These are phyloP conservation scores for Polypedilum vanderplanki DNA, from an alignment of 1,140 invertebrate species.

Conservation along the genomic window DNA sequence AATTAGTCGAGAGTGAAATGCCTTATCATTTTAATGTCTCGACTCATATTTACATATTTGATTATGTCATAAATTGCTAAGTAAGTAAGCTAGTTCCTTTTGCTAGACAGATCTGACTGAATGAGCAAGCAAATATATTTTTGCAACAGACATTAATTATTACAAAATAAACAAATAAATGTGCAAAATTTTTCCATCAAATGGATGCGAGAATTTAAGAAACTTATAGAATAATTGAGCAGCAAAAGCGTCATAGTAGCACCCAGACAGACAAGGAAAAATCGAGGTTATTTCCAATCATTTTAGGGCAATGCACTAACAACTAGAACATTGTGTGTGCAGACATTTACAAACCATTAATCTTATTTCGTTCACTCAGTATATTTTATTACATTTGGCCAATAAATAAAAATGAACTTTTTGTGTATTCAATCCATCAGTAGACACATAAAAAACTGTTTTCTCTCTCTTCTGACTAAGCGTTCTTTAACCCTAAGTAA, in stretches of 20 bases:
- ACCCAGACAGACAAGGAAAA: neutral
- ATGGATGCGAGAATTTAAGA: neutral
- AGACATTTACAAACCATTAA: slow-evolving; percentile 4
- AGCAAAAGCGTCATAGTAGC: too few relatives aligned
- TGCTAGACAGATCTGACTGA: too few relatives aligned
- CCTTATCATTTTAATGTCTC: too few relatives aligned
- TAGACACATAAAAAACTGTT: neutral
- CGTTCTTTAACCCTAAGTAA: neutral
- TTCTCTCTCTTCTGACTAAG: neutral
- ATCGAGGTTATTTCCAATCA: neutral
- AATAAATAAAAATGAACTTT: slow-evolving; percentile 18
- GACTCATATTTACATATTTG: too few relatives aligned
- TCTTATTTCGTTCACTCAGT: slow-evolving; percentile 2
- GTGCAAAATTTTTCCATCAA: neutral
- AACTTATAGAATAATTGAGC: neutral
- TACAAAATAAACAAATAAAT: neutral
- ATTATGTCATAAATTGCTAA: too few relatives aligned
- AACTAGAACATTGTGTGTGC: slow-evolving; percentile 17
- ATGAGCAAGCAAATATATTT: too few relatives aligned
- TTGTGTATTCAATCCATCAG: slow-evolving; percentile 12
- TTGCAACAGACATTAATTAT: too few relatives aligned
- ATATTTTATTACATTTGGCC: neutral
- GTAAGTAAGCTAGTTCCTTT: too few relatives aligned
- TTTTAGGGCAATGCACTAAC: slow-evolving; percentile 3
- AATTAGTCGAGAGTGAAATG: too few relatives aligned